phyloP scores from a whole-genome alignment of 2,113 vertebrate genomes.

The Eurystomus gularis region DNA sequence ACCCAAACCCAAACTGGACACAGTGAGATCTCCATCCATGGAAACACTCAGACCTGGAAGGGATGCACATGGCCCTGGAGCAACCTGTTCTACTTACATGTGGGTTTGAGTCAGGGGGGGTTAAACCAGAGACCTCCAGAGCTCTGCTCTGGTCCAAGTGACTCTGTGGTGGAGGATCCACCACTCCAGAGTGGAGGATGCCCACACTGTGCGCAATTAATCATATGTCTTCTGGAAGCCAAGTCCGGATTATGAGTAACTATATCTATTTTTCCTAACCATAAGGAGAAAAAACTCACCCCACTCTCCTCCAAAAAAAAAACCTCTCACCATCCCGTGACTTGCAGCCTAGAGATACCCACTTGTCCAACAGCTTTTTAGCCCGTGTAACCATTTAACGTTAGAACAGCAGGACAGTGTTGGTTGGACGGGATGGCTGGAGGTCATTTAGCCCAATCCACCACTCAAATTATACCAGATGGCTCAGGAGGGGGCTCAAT shows the following conservation, averaged over 20 bases:
- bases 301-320: neutral
- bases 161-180: no score
- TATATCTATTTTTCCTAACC: neutral
- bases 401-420: accelerated
- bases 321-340: neutral
- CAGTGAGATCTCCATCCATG: neutral
- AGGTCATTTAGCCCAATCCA: neutral
- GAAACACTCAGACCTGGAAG: neutral
- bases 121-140: neutral
- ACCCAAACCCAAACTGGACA: neutral
- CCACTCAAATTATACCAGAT: neutral
- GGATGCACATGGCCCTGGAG: neutral
- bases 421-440: neutral
- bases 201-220: neutral
- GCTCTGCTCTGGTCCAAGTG: neutral
- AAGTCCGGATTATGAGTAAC: neutral
- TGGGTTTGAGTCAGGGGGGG: accelerated
- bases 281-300: neutral
- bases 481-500: accelerated
- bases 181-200: neutral
- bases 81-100: neutral
- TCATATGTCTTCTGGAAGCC: neutral
- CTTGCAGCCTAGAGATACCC: accelerated
- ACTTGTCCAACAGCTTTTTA: neutral
- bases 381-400: accelerated